Evolutionary conservation across 2,113 vertebrate genomes (phyloP).

Genomic region (Martes martes): DNA sequence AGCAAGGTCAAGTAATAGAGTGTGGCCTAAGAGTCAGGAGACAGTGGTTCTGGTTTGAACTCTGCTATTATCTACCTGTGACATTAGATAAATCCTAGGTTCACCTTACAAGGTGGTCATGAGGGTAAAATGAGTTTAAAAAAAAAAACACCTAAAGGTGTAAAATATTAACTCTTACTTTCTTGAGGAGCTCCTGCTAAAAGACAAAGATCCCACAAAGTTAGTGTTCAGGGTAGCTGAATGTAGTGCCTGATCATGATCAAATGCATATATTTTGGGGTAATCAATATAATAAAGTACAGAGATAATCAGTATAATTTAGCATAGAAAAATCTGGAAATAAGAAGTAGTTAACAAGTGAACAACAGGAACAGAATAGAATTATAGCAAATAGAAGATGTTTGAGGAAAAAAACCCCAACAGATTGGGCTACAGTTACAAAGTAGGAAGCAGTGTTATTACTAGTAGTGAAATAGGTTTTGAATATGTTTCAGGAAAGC

Average conservation of each 20-base stretch:
- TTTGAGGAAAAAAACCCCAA: not conserved
- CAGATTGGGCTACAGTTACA: not conserved
- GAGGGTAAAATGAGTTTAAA: not conserved
- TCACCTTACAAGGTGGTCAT: not conserved
- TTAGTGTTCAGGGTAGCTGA: not conserved
- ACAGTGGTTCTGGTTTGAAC: not conserved
- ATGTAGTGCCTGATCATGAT: not conserved
- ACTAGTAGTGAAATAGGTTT: not conserved
- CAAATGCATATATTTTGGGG: not conserved
- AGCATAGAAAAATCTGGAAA: not conserved
- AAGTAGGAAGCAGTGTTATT: not conserved
- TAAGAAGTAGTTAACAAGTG: not conserved
- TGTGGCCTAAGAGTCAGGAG: not conserved
- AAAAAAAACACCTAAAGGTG: not conserved
- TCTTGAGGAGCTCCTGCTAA: not conserved
- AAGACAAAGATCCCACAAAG: not conserved
- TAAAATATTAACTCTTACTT: not conserved
- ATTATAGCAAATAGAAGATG: not conserved
- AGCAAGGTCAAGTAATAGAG: not conserved
- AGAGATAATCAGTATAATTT: not conserved
- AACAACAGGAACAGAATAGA: not conserved
- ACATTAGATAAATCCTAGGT: not conserved
- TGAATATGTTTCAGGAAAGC: not conserved
- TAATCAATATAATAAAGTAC: not conserved
- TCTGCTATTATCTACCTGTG: not conserved